Evolutionary conservation across 2,888 invertebrate genomes (phyloP).

Genomic region (Serrognathus titanus): DNA sequence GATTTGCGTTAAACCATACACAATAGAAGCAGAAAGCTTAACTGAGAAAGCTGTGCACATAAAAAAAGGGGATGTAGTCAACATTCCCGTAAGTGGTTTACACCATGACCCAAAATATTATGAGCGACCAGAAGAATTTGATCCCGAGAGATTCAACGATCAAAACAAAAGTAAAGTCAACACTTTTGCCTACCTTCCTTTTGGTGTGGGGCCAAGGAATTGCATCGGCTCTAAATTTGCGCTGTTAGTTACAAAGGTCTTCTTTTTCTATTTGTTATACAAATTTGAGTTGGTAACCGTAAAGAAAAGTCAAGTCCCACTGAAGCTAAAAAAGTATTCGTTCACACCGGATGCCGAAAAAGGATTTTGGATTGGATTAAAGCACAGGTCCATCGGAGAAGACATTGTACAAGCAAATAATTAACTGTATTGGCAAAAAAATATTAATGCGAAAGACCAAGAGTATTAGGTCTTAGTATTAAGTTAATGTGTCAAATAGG

Average conservation of each 20-base stretch:
- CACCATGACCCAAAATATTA: neutral
- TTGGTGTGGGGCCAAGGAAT: neutral
- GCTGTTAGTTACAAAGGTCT: slow-evolving; percentile 34
- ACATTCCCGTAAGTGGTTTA: neutral
- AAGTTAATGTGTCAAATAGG: no score
- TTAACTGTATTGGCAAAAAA: no score
- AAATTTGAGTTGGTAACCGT: slow-evolving; percentile 37
- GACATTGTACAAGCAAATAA: no score
- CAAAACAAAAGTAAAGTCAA: neutral
- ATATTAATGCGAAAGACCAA: no score
- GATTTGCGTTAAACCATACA: no score
- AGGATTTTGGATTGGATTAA: slow-evolving; percentile 36
- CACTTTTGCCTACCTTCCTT: neutral
- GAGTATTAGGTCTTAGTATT: no score
- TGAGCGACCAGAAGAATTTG: neutral
- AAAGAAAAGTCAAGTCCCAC: slow-evolving; percentile 34
- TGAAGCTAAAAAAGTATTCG: slow-evolving; percentile 21
- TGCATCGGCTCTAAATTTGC: slow-evolving; percentile 32
- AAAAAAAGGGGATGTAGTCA: neutral
- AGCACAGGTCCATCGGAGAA: neutral
- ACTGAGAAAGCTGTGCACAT: neutral
- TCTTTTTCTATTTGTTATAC: slow-evolving; percentile 33
- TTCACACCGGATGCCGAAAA: slow-evolving; percentile 28
- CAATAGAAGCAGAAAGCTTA: no score
- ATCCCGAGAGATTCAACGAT: neutral